Evolutionary conservation across 2,888 invertebrate genomes (phyloP).

Genomic region (Odontomyia ornata): DNA sequence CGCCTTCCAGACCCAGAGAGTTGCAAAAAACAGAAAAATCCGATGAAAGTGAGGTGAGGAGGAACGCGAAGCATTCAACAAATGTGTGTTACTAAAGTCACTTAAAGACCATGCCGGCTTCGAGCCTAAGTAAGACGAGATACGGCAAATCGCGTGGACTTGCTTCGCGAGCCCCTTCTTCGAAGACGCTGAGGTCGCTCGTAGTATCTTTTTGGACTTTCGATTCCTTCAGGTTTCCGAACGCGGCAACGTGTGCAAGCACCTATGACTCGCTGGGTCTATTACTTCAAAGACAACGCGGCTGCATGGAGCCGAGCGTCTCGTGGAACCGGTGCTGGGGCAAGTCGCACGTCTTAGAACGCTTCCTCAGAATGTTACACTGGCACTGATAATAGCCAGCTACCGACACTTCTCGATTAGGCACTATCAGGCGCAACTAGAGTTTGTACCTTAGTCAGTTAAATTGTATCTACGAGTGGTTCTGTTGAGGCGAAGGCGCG

Average conservation of each 20-base stretch:
- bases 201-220: slow-evolving; percentile 19
- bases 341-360: not conserved
- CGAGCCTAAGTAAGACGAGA: not conserved
- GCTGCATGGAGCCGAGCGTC: not conserved
- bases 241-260: not conserved
- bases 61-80: slow-evolving; percentile 13
- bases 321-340: not conserved
- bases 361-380: not conserved
- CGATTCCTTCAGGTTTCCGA: slow-evolving; percentile 3
- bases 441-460: not conserved
- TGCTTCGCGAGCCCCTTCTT: slow-evolving; percentile 5
- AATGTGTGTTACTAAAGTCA: slow-evolving; percentile 44
- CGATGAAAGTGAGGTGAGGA: slow-evolving; percentile 42
- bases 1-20: not conserved
- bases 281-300: slow-evolving; percentile 15
- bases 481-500: not conserved
- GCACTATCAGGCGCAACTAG: not conserved
- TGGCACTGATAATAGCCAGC: slow-evolving; percentile 21
- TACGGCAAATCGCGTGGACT: not conserved
- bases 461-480: not conserved
- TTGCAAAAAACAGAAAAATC: slow-evolving; percentile 27
- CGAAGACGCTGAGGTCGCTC: not conserved
- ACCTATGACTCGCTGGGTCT: slow-evolving; percentile 11
- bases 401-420: slow-evolving; percentile 25
- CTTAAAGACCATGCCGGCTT: slow-evolving; percentile 27